Base-by-base conservation (phyloP, 2,797 vertebrate species). In the Bovichtus diacanthus region DNA sequence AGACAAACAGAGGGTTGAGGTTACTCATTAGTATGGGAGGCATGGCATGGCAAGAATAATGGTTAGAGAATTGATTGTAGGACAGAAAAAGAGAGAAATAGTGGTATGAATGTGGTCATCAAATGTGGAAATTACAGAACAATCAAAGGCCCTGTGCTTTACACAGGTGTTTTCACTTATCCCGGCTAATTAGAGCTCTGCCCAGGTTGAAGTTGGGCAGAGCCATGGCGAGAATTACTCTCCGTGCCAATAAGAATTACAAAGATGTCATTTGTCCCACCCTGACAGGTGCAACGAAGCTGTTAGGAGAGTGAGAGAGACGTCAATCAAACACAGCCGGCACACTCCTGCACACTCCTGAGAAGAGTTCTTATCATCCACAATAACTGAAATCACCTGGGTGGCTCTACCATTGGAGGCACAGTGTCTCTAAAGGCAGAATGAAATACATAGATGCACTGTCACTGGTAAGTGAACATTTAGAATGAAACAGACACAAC, bases 1-100 rank as follows among this genome's bases (percentile, higher is more conserved):
- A 82, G 78, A 88, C 82, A 85, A 84, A 84, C 82, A 78, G 78
- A 79, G 80, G 79, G 86, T 75, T 68, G 83, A 83, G 84, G 84
- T 91, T 86, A 76, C 79, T 91, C 75, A 80, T 76, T 80, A 70
- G 68, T 75, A 80, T 64, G 78, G 81, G 77, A 81, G 59, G 31
- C 60, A 74, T 36, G 43, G 67, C 56, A 69, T 12, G 59, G 70
- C 9, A 31, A 59, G 41, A 70, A 78, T 71, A 83, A 80, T 39
- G 43, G 74, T 58, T 65, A 59, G 64, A 74, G 47, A 70, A 55
- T 23, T 21, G 34, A 68, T 58, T 69, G 44, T 70, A 51, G 15
- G 55, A 64, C 21, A 74, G 36, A 65, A 47, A 46, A 13, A 65
- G 16, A 67, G 11, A 70, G 54, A 80, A 56, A 79, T 2, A 29